Evolutionary conservation across 2,797 vertebrate species (phyloP), one percentile per base, ranked within the genome.

Genomic region (Malacoraja senta): DNA sequence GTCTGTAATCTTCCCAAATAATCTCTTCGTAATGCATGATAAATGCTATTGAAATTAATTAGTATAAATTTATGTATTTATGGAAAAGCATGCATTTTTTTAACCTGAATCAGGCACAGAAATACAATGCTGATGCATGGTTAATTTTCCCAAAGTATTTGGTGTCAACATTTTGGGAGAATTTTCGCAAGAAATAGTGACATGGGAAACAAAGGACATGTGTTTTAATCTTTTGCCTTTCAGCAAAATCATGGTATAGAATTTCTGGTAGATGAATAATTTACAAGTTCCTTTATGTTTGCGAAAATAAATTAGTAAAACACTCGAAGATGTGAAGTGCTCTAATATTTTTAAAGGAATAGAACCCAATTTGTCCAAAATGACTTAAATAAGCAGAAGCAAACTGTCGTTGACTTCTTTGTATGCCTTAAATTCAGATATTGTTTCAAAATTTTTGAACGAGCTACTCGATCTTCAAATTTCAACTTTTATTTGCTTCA

Each of bases 381-480:
- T 63, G 26, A 84, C 81, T 84, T 84, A 13, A 13, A 26, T 53
- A 61, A 84, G 58, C 61, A 61, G 81, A 84, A 84, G 81, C 81
- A 84, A 63, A 63, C 19, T 86, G 83, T 15, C n/a, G 83, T 53
- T 81, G 58, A n/a, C 6, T 84, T 86, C 63, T 63, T 86, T 86
- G 58, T 58, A 32, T n/a, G 58, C 83, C 58, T 86, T 86, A 86
- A 86, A 86, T 32, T 63, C 83, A 63, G 58, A 86, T 32, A n/a
- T 86, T n/a, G 58, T 61, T 86, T 86, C 83, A 29, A 86, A 86
- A 86, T 15, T 63, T 86, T 32, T 61, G 53, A 84, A 86, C 13
- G 68, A 71, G 68, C 68, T 71, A 86, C 10, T n/a, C 8, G 83
- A 86, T 86, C 58, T 29, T 86, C 53, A 86, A 63, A n/a, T 15